Evolutionary conservation across 2,113 vertebrate species (phyloP).

Genomic region (Pangasianodon hypophthalmus): DNA sequence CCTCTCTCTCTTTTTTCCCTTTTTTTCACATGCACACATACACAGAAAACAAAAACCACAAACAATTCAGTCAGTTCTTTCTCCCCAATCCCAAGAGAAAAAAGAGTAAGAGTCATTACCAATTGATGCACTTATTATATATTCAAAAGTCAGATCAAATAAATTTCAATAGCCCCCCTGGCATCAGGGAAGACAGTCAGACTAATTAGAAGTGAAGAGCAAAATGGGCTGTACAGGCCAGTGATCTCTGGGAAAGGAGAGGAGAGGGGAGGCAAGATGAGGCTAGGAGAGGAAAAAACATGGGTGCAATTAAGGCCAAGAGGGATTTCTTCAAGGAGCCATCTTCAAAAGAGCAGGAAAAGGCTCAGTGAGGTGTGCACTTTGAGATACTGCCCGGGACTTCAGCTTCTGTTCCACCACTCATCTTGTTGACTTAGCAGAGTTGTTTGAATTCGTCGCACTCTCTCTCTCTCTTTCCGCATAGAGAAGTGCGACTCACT

Average conservation of each 20-base stretch:
- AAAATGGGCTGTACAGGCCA: slow-evolving; percentile 38
- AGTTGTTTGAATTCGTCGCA: slow-evolving; percentile 58
- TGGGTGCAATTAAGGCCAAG: slow-evolving; percentile 56
- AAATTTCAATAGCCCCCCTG: slow-evolving; percentile 46
- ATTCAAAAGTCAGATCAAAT: slow-evolving; percentile 51
- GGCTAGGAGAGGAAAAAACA: slow-evolving; percentile 19
- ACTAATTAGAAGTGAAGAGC: slow-evolving; percentile 58
- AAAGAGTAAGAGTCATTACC: slow-evolving; percentile 20
- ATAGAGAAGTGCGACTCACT: slow-evolving; percentile 54
- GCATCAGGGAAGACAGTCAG: slow-evolving; percentile 53
- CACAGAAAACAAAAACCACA: slow-evolving; percentile 48
- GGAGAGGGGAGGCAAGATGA: slow-evolving; percentile 8
- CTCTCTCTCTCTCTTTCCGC: neutral
- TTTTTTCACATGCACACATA: slow-evolving; percentile 5
- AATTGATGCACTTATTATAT: slow-evolving; percentile 46
- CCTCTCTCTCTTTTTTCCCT: slow-evolving; percentile 52
- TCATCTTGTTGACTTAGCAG: slow-evolving; percentile 63
- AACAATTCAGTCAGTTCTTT: slow-evolving; percentile 48
- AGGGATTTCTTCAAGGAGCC: slow-evolving; percentile 59
- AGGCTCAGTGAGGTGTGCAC: slow-evolving; percentile 48
- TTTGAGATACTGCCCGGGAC: slow-evolving; percentile 53
- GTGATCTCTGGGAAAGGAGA: slow-evolving; percentile 40
- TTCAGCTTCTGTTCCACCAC: slow-evolving; percentile 52
- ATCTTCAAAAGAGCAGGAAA: slow-evolving; percentile 58
- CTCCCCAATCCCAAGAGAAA: neutral